Percentiles rank a stretch among this genome's conserved stretches.
These are phyloP conservation scores for Anthophora plumipes DNA, from an alignment of 2,888 invertebrate species.

Conservation along the genomic window DNA sequence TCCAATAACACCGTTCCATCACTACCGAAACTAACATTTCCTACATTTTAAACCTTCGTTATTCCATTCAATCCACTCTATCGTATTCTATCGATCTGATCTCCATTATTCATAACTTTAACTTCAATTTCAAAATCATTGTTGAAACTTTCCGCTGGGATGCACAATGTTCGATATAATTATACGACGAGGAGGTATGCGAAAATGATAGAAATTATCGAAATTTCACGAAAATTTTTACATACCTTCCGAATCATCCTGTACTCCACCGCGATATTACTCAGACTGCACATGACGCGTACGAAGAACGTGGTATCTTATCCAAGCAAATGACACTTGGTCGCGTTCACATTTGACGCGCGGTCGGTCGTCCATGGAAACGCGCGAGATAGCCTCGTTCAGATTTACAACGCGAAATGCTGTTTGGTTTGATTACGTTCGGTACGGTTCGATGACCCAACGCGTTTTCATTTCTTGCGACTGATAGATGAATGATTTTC, in stretches of 20 bases:
- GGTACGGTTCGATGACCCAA: background rate
- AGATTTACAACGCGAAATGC: slow-evolving; percentile 8
- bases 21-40: background rate
- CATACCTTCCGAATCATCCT: background rate
- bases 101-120: background rate
- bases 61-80: background rate
- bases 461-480: background rate
- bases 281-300: background rate
- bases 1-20: background rate
- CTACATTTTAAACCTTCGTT: background rate
- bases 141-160: background rate
- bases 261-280: background rate
- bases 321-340: slow-evolving; percentile 23
- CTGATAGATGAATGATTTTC: background rate
- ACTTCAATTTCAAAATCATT: background rate
- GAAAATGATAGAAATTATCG: too few relatives aligned
- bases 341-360: slow-evolving; percentile 19
- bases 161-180: background rate
- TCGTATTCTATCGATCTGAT: background rate
- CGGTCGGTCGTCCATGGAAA: slow-evolving; percentile 18
- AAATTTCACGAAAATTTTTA: background rate
- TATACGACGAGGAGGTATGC: too few relatives aligned
- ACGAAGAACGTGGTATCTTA: slow-evolving; percentile 16
- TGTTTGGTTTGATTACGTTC: background rate
- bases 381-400: slow-evolving; percentile 17